These are phyloP conservation scores for Drosophila prolongata DNA, from an alignment of 2,888 invertebrate species.

Conservation along the genomic window DNA sequence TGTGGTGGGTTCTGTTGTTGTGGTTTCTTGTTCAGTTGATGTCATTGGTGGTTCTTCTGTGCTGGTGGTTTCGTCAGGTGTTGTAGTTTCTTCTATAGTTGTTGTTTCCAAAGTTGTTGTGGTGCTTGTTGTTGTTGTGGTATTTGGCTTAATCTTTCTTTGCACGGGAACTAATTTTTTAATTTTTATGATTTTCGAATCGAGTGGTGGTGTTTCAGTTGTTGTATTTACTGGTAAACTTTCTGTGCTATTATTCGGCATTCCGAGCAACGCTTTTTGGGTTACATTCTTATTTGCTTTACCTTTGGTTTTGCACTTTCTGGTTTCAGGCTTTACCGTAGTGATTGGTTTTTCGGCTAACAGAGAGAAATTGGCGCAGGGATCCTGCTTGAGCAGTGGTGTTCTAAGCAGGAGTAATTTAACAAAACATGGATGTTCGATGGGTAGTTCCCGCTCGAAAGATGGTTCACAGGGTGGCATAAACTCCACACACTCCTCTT, in stretches of 20 bases:
- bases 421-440: conserved; percentile 64
- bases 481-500: conserved; percentile 55
- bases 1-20: conserved; percentile 3
- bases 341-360: neutral
- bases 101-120: neutral
- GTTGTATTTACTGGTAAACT: conserved; percentile 1
- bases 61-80: conserved; percentile 7
- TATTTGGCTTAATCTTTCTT: neutral
- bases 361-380: conserved; percentile 59
- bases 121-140: conserved; percentile 8
- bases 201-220: neutral
- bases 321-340: conserved; percentile 20
- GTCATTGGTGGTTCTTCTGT: neutral
- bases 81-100: conserved; percentile 7
- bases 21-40: conserved; percentile 1
- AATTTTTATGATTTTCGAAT: conserved; percentile 13
- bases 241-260: neutral
- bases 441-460: conserved; percentile 29
- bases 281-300: neutral
- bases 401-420: conserved; percentile 54
- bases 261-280: neutral
- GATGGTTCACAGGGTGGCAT: conserved; percentile 29
- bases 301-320: conserved; percentile 34
- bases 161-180: neutral
- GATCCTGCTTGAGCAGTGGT: conserved; percentile 56